Evolutionary conservation across 2,797 vertebrate species (phyloP), one percentile per base, ranked within the genome.

Genomic region (Trachops cirrhosus): DNA sequence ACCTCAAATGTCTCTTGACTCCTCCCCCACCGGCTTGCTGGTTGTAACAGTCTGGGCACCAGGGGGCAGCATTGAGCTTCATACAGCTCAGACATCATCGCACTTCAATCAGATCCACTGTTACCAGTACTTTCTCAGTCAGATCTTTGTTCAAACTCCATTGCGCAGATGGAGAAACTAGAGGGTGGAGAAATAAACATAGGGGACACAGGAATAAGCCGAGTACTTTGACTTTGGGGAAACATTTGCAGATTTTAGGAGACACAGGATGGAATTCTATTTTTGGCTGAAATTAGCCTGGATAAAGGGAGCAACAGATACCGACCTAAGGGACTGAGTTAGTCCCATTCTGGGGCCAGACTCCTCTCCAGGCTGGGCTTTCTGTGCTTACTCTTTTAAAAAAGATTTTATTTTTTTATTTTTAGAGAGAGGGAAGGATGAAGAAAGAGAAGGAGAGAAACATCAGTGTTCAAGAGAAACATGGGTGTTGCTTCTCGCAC

Each of bases 41-140:
- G 48, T 67, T 93, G 39, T 57, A 82, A 39, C 37, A 83, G 15
- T 67, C 9, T 86, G 82, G 67, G 18, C 96, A 93, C 70, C 91
- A 97, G 97, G 73, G 94, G 96, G 95, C 96, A 97, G 94, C 94
- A 96, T 97, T 94, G 94, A 95, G 91, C 97, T 97, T 89, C 83
- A 46, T 37, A 85, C 8, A 24, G 91, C 79, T 37, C 29, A 37
- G n/a, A 10, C 0, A 0, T 29, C 9, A 0, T 3, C 0, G 26
- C 19, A 22, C 80, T 41, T 19, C n/a, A 54, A 78, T 26, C 84
- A 64, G 48, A 75, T 3, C 6, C 10, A 1, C 4, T 3, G 39
- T 26, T n/a, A 57, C 14, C 9, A 1, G 5, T 26, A 68, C 48
- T 26, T 92, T 37, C 3, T 26, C 7, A 59, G 59, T n/a, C 18